Base-by-base conservation (phyloP, 2,888 invertebrate species). In the Chydorus sphaericus region DNA sequence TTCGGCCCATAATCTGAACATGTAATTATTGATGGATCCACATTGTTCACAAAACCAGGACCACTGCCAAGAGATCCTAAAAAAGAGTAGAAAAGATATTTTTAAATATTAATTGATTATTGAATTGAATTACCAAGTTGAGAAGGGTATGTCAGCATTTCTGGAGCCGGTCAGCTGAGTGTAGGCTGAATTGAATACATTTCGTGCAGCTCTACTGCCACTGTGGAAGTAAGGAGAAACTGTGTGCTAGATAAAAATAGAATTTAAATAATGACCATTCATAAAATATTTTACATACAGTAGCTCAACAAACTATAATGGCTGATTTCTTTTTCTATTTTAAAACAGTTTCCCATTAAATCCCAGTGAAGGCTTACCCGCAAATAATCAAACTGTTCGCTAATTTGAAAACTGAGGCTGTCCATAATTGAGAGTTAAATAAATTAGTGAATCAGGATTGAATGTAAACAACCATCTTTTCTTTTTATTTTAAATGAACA, bases 331-430 rank as follows among this genome's bases (percentile, higher is more conserved):
- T 6, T 44, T 23, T 7, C 11, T 26, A 4, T 44, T 39, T 44
- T n/a, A n/a, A n/a, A n/a, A n/a, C n/a, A 4, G 11, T 23, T 8
- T 26, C 11, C 44, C 23, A 14, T 14, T 20, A 38, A 2, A 11
- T 38, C 38, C 16, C 10, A 10, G n/a, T 20, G 8, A n/a, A 38
- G 3, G n/a, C 10, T 51, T 51, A 57, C 57, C 52, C 53, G 57
- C n/a, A 57, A 26, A 44, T 52, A 52, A 16, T 57, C 57, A 20
- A 57, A n/a, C 10, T 48, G 30, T 23, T 57, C 48, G 18, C 50
- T 29, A 11, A 57, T 20, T n/a, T 33, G 39, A 57, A 57, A 57
- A 11, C 26, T 10, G 11, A 57, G 31, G 6, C 37, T 16, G 29
- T 55, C 55, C 55, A 55, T 55, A 3, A 14, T 50, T 18, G n/a